Conservation (phyloP, 2,113 vertebrate species). For the Oncorhynchus tshawytscha region DNA sequence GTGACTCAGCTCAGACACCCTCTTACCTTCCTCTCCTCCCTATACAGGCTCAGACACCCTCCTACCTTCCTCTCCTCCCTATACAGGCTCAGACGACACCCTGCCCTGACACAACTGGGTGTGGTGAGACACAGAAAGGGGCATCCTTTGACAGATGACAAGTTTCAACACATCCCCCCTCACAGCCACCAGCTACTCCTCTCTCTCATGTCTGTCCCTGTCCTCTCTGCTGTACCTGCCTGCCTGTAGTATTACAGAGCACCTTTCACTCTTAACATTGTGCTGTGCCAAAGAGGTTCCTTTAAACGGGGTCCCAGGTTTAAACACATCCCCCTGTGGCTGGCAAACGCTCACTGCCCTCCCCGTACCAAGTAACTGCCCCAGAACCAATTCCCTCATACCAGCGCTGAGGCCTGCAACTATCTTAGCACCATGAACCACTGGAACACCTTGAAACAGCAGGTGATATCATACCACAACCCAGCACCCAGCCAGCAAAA, state of each 20-base stretch:
- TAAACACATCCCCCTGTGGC: constrained; percentile 26
- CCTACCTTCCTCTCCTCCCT: constrained; percentile 23
- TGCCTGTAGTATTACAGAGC: not conserved
- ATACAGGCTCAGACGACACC: not conserved
- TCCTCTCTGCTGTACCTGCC: not conserved
- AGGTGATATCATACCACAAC: constrained; percentile 70
- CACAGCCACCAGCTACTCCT: constrained; percentile 19
- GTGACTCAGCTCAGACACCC: constrained; percentile 27
- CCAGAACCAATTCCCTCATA: not conserved
- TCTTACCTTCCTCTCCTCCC: constrained; percentile 25
- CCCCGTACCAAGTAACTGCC: not conserved
- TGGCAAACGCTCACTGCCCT: not conserved
- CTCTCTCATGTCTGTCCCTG: not conserved
- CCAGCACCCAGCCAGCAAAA: constrained; percentile 4
- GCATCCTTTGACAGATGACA: constrained; percentile 50
- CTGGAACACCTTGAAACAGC: constrained; percentile 55
- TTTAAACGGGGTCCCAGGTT: no score
- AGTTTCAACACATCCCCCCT: constrained; percentile 67
- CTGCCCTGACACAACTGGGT: constrained; percentile 38
- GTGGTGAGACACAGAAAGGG: constrained; percentile 52
- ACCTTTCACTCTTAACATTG: no score
- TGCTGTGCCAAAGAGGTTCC: no score
- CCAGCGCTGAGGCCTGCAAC: constrained; percentile 26
- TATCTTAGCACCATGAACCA: constrained; percentile 42
- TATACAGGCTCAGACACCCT: constrained; percentile 16